These are phyloP conservation scores for Microctenopoma stevenorrisi DNA, from an alignment of 2,797 vertebrate species.

Conservation along the genomic window DNA sequence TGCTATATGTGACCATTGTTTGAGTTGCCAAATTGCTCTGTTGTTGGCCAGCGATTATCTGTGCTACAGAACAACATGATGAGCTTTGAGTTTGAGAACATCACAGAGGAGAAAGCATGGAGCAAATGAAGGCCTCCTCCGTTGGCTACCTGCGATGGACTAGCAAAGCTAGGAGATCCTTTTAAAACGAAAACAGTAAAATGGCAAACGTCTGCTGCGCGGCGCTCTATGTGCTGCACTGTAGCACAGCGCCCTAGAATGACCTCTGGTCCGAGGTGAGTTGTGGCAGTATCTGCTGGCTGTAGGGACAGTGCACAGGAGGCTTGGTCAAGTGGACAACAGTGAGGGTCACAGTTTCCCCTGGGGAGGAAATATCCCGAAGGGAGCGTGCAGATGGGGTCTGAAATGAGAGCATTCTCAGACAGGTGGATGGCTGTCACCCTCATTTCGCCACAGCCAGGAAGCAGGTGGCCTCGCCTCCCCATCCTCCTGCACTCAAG, in stretches of 20 bases:
- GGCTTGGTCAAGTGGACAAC: constrained; percentile 72
- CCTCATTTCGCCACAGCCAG: constrained; percentile 73
- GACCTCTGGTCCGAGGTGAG: constrained; percentile 61
- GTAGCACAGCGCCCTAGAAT: constrained; percentile 59
- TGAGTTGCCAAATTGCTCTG: constrained; percentile 74
- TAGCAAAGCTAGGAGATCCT: constrained; percentile 62
- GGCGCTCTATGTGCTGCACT: constrained; percentile 39
- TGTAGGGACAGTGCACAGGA: constrained; percentile 68
- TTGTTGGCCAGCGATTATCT: constrained; percentile 72
- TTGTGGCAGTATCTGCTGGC: constrained; percentile 48
- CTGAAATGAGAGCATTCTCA: constrained; percentile 70
- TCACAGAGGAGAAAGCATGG: constrained; percentile 47
- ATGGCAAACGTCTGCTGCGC: constrained; percentile 38
- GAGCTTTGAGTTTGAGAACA: constrained; percentile 71
- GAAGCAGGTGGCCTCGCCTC: constrained; percentile 84
- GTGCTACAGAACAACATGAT: constrained; percentile 68
- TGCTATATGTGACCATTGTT: constrained; percentile 72
- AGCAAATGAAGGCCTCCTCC: constrained; percentile 65
- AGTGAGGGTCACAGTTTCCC: constrained; percentile 81
- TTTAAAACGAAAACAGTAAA: constrained; percentile 69
- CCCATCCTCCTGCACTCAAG: constrained; percentile 58
- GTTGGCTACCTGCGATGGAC: constrained; percentile 72
- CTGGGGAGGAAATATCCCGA: constrained; percentile 75
- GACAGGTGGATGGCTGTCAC: constrained; percentile 88
- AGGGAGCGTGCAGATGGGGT: constrained; percentile 81